These are phyloP conservation scores for Montipora foliosa DNA, from an alignment of 64 coral and sea anemone species.

Conservation along the genomic window DNA sequence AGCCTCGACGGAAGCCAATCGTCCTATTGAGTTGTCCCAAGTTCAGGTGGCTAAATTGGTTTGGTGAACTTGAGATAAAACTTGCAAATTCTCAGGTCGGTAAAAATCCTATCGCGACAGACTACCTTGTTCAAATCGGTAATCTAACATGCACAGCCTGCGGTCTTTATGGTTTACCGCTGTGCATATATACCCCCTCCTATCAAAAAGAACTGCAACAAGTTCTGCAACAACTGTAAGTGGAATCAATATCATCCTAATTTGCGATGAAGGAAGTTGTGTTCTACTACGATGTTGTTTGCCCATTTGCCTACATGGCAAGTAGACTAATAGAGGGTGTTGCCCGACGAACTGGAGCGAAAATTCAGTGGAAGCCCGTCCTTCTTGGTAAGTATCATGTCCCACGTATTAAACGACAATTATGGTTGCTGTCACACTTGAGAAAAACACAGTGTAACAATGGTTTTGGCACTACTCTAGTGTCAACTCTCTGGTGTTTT, in stretches of 20 bases:
- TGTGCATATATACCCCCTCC: not conserved
- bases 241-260: not conserved
- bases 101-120: not conserved
- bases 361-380: conserved; percentile 93
- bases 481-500: no score
- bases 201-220: no score
- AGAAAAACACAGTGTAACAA: no score
- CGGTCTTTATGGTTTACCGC: not conserved
- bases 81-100: no score
- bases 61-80: no score
- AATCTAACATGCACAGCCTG: not conserved
- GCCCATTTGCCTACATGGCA: conserved; percentile 91
- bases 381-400: conserved; percentile 78
- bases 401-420: no score
- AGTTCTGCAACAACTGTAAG: not conserved
- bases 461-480: no score
- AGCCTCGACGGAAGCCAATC: not conserved
- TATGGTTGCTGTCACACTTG: no score
- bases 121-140: not conserved
- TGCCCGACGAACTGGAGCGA: conserved; percentile 78
- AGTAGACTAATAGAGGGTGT: conserved; percentile 87
- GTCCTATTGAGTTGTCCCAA: not conserved
- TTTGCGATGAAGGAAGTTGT: conserved; percentile 86
- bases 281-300: conserved; percentile 98
- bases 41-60: not conserved